These are phyloP conservation scores for Mareca strepera DNA, from an alignment of 2,797 vertebrate species.

Conservation along the genomic window DNA sequence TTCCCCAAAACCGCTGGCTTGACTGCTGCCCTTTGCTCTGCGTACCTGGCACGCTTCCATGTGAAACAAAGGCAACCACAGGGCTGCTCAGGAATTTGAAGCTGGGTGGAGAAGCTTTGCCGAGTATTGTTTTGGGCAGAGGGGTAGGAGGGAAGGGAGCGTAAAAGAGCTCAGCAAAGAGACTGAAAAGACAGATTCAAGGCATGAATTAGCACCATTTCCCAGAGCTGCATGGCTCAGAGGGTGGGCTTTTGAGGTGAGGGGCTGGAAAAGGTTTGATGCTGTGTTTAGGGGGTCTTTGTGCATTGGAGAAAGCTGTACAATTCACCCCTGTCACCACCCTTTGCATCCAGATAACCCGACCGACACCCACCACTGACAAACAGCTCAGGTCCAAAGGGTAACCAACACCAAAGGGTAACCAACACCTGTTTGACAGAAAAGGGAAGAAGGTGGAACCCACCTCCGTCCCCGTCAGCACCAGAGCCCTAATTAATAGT, in stretches of 20 bases:
- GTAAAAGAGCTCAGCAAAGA: background rate
- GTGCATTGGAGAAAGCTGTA: background rate
- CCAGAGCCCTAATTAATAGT: background rate
- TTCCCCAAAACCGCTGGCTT: slow-evolving; percentile 6
- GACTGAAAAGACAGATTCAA: background rate
- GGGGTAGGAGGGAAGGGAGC: slow-evolving; percentile 28
- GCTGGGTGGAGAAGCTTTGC: slow-evolving; percentile 42
- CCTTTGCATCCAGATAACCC: background rate
- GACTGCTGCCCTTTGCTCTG: slow-evolving; percentile 45
- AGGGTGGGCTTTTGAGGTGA: background rate
- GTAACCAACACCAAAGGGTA: background rate
- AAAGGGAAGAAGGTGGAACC: background rate
- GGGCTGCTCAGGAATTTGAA: slow-evolving; percentile 47
- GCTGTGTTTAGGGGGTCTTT: background rate
- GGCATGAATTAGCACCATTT: background rate
- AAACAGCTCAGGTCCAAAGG: background rate
- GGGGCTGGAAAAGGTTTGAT: background rate
- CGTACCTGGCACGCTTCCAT: slow-evolving; percentile 51
- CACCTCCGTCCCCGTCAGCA: background rate
- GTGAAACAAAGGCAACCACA: slow-evolving; percentile 56
- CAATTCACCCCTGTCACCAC: background rate
- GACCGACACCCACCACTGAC: background rate
- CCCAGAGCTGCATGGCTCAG: background rate
- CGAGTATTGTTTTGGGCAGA: slow-evolving; percentile 39
- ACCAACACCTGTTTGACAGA: rapidly evolving